Evolutionary conservation across 2,113 vertebrate genomes (phyloP), one percentile per base, ranked within the genome.

Genomic region (Fregata magnificens): DNA sequence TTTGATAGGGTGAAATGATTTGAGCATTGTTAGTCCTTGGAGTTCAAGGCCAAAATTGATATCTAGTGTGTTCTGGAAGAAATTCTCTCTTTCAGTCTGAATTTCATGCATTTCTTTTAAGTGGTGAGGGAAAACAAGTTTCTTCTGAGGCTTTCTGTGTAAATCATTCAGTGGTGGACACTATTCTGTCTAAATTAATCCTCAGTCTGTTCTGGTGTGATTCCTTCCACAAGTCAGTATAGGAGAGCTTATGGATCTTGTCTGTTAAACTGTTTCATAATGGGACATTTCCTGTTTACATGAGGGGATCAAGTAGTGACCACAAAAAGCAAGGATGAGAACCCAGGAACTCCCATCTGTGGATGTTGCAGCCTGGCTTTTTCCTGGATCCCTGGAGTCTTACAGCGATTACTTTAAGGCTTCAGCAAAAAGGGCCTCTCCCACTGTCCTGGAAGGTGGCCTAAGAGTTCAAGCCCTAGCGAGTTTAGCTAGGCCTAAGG

Each of bases 361-460:
- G 69, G 38, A 50, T 38, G 6, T 45, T 93, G 19, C 61, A 50
- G 26, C 87, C 42, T 32, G 40, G 2, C 10, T 32, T 70, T 74
- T 72, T 81, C 13, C 44, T 77, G 44, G 6, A 36, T 91, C n/a
- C 11, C 11, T 90, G 38, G 29, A 76, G 18, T 65, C 25, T 58
- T 86, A 36, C 22, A 62, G 25, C 0, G 0, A 16, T 65, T 82
- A 71, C n/a, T 78, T 84, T 0, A 3, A 82, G 52, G 17, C 47
- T 92, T 82, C 36, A 66, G 42, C 52, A 74, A 38, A 87, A 79
- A n/a, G 19, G 13, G 8, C 36, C 16, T 82, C 40, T 87, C 9
- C 44, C 8, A 5, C n/a, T 82, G 15, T 62, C 44, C 42, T 59
- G 50, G 29, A 21, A 87, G 34, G 65, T 11, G 26, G 29, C 38